Conservation (phyloP, 2,888 invertebrate species). For the Spilosoma lubricipeda region DNA sequence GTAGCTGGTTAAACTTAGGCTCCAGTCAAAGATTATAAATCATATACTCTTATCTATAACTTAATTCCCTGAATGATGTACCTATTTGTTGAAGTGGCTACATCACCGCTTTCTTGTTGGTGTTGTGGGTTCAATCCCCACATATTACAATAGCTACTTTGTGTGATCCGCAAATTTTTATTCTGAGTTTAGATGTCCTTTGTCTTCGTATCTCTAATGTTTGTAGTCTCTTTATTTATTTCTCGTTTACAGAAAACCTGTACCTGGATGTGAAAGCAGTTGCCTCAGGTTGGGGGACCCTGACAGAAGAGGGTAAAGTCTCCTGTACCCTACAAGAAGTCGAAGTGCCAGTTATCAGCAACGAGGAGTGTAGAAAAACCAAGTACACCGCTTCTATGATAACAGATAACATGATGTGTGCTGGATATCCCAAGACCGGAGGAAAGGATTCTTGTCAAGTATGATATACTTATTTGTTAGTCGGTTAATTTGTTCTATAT, state of each 20-base stretch:
- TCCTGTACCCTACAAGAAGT: slow-evolving; percentile 94
- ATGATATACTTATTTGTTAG: slow-evolving; percentile 24
- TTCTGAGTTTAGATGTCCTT: too few species aligned
- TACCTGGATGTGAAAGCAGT: slow-evolving; percentile 91
- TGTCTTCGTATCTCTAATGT: too few species aligned
- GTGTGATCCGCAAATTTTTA: too few species aligned
- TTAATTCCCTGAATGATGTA: too few species aligned
- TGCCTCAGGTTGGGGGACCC: slow-evolving; percentile 95
- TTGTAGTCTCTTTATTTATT: not conserved
- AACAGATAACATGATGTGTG: slow-evolving; percentile 95
- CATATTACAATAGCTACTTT: too few species aligned
- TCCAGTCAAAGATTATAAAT: not conserved
- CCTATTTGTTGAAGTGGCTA: too few species aligned
- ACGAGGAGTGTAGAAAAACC: slow-evolving; percentile 90
- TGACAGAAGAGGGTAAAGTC: slow-evolving; percentile 93
- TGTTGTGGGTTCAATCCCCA: too few species aligned
- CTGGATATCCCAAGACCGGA: slow-evolving; percentile 90
- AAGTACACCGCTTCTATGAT: slow-evolving; percentile 95
- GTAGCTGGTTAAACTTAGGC: not conserved
- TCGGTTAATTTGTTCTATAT: not conserved
- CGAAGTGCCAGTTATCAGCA: slow-evolving; percentile 90
- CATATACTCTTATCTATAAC: too few species aligned
- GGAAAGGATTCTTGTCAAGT: slow-evolving; percentile 94
- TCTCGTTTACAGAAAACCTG: slow-evolving; percentile 82
- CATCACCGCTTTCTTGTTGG: too few species aligned